phyloP scores from a whole-genome alignment of 2,888 invertebrate species.

The Erebia palarica region DNA sequence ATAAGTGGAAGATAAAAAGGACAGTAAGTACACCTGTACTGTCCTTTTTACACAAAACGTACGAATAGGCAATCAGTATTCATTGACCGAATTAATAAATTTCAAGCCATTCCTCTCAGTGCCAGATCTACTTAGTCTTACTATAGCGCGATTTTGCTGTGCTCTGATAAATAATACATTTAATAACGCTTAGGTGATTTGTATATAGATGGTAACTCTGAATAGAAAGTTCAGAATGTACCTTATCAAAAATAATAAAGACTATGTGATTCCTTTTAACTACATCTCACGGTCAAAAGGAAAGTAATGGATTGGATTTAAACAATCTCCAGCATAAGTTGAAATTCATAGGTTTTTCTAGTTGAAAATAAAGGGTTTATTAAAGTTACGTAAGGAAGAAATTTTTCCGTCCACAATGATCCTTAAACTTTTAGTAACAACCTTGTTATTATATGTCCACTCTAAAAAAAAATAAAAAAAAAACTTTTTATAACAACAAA shows the following conservation, averaged over 20 bases:
- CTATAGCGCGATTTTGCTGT: slow-evolving; percentile 21
- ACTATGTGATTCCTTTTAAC: background rate
- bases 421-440: background rate
- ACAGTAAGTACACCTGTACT: too few relatives aligned
- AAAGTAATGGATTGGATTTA: too few relatives aligned
- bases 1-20: slow-evolving; percentile 29
- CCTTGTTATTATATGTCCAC: background rate
- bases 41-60: slow-evolving; percentile 30
- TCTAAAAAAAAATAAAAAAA: background rate
- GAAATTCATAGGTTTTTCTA: too few relatives aligned
- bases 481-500: background rate
- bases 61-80: slow-evolving; percentile 36
- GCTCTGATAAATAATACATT: slow-evolving; percentile 32
- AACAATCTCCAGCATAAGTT: too few relatives aligned
- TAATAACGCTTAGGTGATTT: slow-evolving; percentile 19
- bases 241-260: background rate
- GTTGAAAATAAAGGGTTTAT: too few relatives aligned
- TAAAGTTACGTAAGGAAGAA: too few relatives aligned
- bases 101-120: slow-evolving; percentile 33
- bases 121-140: slow-evolving; percentile 22
- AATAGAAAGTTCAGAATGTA: background rate
- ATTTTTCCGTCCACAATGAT: too few relatives aligned
- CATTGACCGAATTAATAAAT: slow-evolving; percentile 44
- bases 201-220: background rate
- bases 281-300: background rate